Percentiles rank a stretch among this genome's conserved stretches.
Evolutionary conservation across 1,140 invertebrate species (phyloP).

Genomic region (Maconellicoccus hirsutus): DNA sequence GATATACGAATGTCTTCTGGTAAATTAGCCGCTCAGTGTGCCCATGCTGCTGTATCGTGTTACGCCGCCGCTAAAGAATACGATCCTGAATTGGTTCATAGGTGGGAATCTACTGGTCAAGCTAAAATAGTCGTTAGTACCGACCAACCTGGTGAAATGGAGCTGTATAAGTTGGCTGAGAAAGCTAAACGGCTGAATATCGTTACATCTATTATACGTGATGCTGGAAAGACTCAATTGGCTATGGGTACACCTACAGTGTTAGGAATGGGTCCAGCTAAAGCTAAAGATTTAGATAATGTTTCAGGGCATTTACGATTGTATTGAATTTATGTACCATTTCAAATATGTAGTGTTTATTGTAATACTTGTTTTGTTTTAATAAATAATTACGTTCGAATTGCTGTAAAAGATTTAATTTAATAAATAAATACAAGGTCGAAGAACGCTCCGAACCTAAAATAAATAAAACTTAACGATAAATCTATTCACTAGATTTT

Average conservation of each 20-base stretch:
- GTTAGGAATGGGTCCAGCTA: conserved; percentile 78
- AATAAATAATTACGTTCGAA: background rate
- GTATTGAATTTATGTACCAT: conserved; percentile 41
- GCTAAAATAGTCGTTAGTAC: conserved; percentile 62
- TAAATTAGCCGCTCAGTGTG: conserved; percentile 85
- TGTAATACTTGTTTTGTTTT: no score
- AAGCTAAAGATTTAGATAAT: conserved; percentile 56
- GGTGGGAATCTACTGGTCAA: conserved; percentile 69
- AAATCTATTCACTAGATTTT: background rate
- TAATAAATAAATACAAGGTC: background rate
- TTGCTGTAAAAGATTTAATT: no score
- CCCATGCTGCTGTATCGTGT: conserved; percentile 73
- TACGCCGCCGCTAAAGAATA: conserved; percentile 53
- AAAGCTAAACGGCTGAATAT: conserved; percentile 56
- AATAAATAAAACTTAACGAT: no score
- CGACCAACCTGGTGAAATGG: conserved; percentile 45
- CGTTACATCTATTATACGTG: conserved; percentile 58
- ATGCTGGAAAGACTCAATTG: conserved; percentile 86
- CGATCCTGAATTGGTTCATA: conserved; percentile 48
- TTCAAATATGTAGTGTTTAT: no score
- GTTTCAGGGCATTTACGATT: conserved; percentile 82
- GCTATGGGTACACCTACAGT: conserved; percentile 74
- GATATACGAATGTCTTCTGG: conserved; percentile 92
- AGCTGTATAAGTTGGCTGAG: conserved; percentile 49
- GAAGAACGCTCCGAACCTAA: no score